Base-by-base conservation (phyloP, 1,140 invertebrate genomes). In the Dendrolimus kikuchii region DNA sequence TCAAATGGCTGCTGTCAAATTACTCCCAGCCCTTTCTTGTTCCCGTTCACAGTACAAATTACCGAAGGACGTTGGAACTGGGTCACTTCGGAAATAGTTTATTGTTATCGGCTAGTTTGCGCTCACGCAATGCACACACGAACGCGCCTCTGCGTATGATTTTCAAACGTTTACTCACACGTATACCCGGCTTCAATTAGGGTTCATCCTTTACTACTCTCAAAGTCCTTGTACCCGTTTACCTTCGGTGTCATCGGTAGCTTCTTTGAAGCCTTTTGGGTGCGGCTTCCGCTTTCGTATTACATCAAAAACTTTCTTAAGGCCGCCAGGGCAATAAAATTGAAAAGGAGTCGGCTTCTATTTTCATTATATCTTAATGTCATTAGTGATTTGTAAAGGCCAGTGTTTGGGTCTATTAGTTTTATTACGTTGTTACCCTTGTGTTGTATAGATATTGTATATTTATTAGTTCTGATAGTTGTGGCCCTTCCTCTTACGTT, bases 81-180 rank as follows among this genome's bases (percentile, higher is more conserved):
- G 81, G 81, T 84, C 82, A 86, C 82, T 86, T 86, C 82, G 82
- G 82, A 86, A 86, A 86, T 86, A 86, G 81, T 86, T 86, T 86
- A 86, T 86, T 86, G 82, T 86, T 86, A 86, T 84, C 82, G 81
- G 75, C 80, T 78, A 83, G 77, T 79, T 67, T 68, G 81, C 81
- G 81, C 81, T 65, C 77, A 76, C 82, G 77, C 80, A 78, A 67
- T 59, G 54, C 73, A 45, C 74, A 74, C 77, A 77, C 76, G 62
- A 64, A 52, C 73, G 55, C 66, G 50, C 52, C 46, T 43, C 49
- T 44, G 48, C 60, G 56, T 60, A 59, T 55, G 60, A 54, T 66
- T 68, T 71, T 68, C 66, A 68, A 71, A 71, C 60, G 68, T 57
- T 68, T 58, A 68, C 70, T 53, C 64, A 67, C 66, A 66, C 64